phyloP scores from a whole-genome alignment of 2,113 vertebrate genomes.

The Anguilla japonica region DNA sequence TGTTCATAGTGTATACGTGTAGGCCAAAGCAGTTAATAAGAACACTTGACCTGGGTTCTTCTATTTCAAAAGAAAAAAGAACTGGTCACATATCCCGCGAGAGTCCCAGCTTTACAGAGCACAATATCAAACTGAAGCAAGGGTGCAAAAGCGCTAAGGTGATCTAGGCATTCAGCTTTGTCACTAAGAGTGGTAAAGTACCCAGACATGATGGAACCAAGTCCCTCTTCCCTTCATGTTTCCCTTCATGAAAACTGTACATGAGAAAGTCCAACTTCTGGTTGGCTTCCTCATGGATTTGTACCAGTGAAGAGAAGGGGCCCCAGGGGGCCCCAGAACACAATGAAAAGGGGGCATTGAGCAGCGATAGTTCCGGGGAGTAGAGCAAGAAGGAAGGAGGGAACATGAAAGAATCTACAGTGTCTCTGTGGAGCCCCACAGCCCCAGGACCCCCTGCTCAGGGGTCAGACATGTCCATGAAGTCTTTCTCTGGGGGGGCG shows the following conservation, averaged over 20 bases:
- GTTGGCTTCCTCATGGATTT: conserved; percentile 47
- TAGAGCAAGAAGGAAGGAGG: conserved; percentile 22
- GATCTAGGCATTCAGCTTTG: conserved; percentile 7
- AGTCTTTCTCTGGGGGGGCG: conserved; percentile 78
- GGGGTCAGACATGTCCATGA: conserved; percentile 80
- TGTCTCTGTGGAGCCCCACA: neutral
- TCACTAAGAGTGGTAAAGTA: neutral
- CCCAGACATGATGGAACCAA: conserved; percentile 13
- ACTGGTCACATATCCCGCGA: neutral
- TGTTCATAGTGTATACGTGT: neutral
- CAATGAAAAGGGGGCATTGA: conserved; percentile 24
- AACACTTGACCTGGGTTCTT: neutral
- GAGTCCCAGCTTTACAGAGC: neutral
- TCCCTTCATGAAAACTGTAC: neutral
- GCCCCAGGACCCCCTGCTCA: conserved; percentile 55
- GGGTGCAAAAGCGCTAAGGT: neutral
- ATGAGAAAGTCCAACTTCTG: neutral
- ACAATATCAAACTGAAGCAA: neutral
- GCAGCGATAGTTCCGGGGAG: conserved; percentile 33
- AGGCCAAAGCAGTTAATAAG: neutral
- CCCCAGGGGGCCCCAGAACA: conserved; percentile 28
- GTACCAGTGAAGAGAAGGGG: conserved; percentile 28
- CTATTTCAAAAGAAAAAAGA: neutral
- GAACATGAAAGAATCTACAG: neutral
- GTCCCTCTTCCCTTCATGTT: neutral